Conservation (phyloP, 2,797 vertebrate genomes). For the Rhinogobio ventralis region DNA sequence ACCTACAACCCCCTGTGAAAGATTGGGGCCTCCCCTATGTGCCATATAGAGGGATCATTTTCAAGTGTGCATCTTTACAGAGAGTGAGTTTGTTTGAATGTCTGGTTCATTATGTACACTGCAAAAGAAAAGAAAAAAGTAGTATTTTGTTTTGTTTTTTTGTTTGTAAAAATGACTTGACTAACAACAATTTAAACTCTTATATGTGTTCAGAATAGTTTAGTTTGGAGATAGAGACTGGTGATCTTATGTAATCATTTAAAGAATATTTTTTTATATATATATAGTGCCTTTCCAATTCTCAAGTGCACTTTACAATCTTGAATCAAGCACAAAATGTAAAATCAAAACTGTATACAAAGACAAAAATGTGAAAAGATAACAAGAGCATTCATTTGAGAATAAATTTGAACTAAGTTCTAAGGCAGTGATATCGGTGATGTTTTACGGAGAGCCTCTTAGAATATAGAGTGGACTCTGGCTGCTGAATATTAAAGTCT, state of each 20-base stretch:
- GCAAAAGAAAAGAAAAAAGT: neutral
- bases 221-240: neutral
- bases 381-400: neutral
- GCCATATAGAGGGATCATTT: conserved; percentile 30
- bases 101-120: neutral
- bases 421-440: neutral
- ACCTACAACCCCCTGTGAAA: conserved; percentile 56
- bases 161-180: neutral
- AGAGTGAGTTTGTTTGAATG: neutral
- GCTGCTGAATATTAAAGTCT: neutral
- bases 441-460: neutral
- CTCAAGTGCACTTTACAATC: neutral
- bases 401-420: neutral
- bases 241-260: neutral
- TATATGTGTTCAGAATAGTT: neutral
- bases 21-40: conserved; percentile 54
- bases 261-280: neutral
- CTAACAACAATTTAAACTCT: neutral
- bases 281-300: neutral
- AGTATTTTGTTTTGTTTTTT: neutral
- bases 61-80: conserved; percentile 23
- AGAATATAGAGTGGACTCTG: neutral
- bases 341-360: too few relatives aligned
- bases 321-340: neutral
- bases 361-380: neutral